These are phyloP conservation scores for Ammodytes marinus DNA, from an alignment of 2,113 vertebrate species.

Conservation along the genomic window DNA sequence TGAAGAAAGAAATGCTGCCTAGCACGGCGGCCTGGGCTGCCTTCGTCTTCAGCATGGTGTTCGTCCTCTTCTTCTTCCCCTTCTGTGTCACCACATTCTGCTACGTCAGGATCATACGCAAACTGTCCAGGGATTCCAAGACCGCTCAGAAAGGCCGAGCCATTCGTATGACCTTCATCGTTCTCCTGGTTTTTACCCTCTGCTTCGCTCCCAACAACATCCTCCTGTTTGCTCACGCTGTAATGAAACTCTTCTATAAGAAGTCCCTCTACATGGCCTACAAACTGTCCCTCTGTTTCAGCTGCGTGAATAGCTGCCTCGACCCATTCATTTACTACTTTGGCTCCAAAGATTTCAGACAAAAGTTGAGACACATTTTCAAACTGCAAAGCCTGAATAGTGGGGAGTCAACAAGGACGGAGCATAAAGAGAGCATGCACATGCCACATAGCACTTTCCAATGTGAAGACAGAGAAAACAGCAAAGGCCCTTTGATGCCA, in stretches of 20 bases:
- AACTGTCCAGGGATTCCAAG: constrained; percentile 78
- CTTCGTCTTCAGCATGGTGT: constrained; percentile 88
- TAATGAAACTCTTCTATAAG: constrained; percentile 82
- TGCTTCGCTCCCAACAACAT: constrained; percentile 95
- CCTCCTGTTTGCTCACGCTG: constrained; percentile 87
- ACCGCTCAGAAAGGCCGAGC: constrained; percentile 86
- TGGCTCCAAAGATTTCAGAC: constrained; percentile 92
- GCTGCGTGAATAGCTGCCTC: constrained; percentile 93
- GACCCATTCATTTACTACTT: constrained; percentile 98
- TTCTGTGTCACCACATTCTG: constrained; percentile 91
- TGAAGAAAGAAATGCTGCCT: constrained; percentile 90
- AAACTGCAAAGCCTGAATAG: constrained; percentile 51
- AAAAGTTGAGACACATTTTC: constrained; percentile 85
- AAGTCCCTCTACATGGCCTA: constrained; percentile 89
- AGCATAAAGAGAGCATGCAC: constrained; percentile 84
- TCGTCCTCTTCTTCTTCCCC: constrained; percentile 86
- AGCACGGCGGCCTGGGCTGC: constrained; percentile 81
- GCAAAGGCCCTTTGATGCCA: background rate
- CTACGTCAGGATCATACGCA: constrained; percentile 88
- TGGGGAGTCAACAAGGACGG: constrained; percentile 63
- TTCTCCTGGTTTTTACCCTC: constrained; percentile 89
- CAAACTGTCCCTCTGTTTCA: constrained; percentile 91
- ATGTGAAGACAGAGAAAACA: constrained; percentile 46
- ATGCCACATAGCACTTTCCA: constrained; percentile 74
- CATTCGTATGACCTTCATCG: constrained; percentile 84